Evolutionary conservation across 2,113 vertebrate genomes (phyloP), one percentile per base, ranked within the genome.

Genomic region (Felis chaus): DNA sequence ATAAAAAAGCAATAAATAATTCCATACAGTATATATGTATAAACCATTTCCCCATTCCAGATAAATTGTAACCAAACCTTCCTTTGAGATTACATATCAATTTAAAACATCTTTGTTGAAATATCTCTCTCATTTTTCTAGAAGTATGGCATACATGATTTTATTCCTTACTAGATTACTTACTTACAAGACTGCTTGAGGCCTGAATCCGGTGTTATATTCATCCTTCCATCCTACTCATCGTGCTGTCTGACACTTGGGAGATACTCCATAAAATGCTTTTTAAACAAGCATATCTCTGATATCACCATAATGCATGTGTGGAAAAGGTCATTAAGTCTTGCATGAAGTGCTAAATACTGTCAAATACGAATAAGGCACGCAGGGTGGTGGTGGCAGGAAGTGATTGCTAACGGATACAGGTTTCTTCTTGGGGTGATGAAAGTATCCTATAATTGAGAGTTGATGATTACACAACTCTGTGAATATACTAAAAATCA

Each of bases 251-350:
- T 95, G 45, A 13, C 21, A 85, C 78, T 27, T 81, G 6, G 6
- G 4, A 96, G n/a, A 90, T 57, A 89, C 33, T 94, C 73, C 92
- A 80, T 89, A 92, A 83, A 80, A 74, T 84, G 45, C 4, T 25
- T 86, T 5, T 48, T 78, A 83, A 92, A 76, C 66, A 96, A 84
- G 29, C 82, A 29, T 89, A 36, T 89, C 19, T 71, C 55, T 89
- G 29, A 93, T 93, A 65, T 19, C 79, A 55, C 7, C 45, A 39
- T 61, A 90, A 48, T 68, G 2, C 39, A 78, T 68, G 33, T 93
- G 53, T 93, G 39, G 53, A 73, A 74, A 95, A 93, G 16, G 10
- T 61, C 36, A 82, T 85, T 91, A 88, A 68, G 76, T 50, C 14
- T 94, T 81, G 5, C 5, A 31, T 31, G 23, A 91, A 74, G 39